Evolutionary conservation across 2,888 invertebrate genomes (phyloP), one percentile per base, ranked within the genome.

Genomic region (Synanthedon andrenaeformis): DNA sequence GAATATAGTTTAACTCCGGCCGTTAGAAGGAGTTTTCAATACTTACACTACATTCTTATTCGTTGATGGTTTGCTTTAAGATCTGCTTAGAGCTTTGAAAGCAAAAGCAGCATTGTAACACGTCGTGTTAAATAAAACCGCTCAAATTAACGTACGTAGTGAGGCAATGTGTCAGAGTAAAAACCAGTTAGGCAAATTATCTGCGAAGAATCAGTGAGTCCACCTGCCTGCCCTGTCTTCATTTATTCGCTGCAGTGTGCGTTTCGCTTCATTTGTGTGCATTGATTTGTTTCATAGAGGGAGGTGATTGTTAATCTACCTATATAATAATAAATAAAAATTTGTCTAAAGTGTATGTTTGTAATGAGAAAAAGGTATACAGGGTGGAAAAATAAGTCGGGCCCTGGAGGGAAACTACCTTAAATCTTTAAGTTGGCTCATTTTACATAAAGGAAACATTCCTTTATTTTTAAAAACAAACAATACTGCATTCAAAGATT

Each of bases 111-210:
- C 63, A 67, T 59, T 73, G 70, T 56, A 67, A 49, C 12, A 10
- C 17, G 19, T 4, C 19, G 11, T 4, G 23, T 17, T 17, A 19
- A 2, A 49, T 19, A 14, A 8, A 19, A 14, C 19, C 12, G 12
- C 19, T 11, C 2, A 23, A 17, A 17, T 8, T 17, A 12, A 19
- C 17, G 10, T 49, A 14, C 23, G 49, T 49, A 10, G 49, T 49
- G 49, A 51, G 23, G 41, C 28, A 4, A 41, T 13, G n/a, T 41
- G 51, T 51, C 51, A 51, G 35, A 51, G 41, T 51, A 51, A 51
- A 70, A 84, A 84, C 84, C 81, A 74, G 84, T 84, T 83, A 83
- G 76, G 82, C 74, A 83, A 82, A 84, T 83, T 82, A 83, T 83
- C 82, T 70, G 74, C 74, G 65, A 72, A 65, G 80, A 80, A 84